Conservation (phyloP, 2,797 vertebrate species). For the Pangasius mekongensis region DNA sequence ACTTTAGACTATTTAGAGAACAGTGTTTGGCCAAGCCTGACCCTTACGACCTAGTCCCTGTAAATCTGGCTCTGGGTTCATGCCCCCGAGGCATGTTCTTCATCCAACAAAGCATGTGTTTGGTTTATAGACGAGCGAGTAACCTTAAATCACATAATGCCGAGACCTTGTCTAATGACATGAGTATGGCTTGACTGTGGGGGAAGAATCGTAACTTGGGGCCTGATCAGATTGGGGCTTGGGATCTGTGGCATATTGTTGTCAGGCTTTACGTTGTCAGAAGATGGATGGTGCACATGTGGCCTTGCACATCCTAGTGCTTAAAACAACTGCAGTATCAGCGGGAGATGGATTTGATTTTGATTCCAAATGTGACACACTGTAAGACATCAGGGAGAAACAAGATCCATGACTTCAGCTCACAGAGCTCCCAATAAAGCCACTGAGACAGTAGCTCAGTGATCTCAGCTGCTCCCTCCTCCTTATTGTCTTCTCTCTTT, state of each 20-base stretch:
- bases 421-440: slow-evolving; percentile 31
- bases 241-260: neutral
- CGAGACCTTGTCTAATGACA: slow-evolving; percentile 11
- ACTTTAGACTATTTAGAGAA: slow-evolving; percentile 72
- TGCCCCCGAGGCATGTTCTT: slow-evolving; percentile 25
- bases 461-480: slow-evolving; percentile 14
- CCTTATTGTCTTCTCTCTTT: slow-evolving; percentile 4
- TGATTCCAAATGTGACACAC: slow-evolving; percentile 30
- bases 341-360: slow-evolving; percentile 43
- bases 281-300: slow-evolving; percentile 36
- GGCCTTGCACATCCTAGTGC: slow-evolving; percentile 9
- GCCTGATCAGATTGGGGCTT: neutral
- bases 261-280: slow-evolving; percentile 2
- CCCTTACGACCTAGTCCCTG: slow-evolving; percentile 72
- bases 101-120: neutral
- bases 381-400: slow-evolving; percentile 27
- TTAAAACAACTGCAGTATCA: slow-evolving; percentile 20
- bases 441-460: slow-evolving; percentile 16
- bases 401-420: slow-evolving; percentile 35
- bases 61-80: slow-evolving; percentile 71
- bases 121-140: neutral
- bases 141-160: slow-evolving; percentile 34
- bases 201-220: neutral
- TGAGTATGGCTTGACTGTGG: neutral
- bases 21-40: slow-evolving; percentile 73